These are phyloP conservation scores for Choloepus hoffmanni DNA, from an alignment of 2,113 vertebrate species.

Conservation along the genomic window DNA sequence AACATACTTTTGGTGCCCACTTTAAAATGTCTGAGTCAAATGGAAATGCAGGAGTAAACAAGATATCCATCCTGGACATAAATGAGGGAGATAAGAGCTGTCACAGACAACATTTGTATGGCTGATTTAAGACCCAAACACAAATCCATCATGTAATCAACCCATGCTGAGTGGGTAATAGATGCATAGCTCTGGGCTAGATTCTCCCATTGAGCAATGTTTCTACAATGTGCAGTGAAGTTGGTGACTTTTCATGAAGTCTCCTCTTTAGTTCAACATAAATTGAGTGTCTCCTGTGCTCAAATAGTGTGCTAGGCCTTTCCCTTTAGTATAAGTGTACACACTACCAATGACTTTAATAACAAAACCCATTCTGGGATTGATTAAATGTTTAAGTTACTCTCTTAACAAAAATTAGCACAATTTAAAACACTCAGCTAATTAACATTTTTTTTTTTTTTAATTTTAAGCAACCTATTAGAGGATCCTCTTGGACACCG, in stretches of 20 bases:
- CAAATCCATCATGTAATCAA: background rate
- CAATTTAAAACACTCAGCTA: background rate
- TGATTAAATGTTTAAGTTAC: background rate
- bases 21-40: background rate
- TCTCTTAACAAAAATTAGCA: slow-evolving; percentile 3
- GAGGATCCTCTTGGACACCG: background rate
- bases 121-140: background rate
- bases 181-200: background rate
- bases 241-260: background rate
- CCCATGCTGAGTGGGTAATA: background rate
- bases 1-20: background rate
- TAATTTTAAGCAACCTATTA: background rate
- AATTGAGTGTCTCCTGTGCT: background rate
- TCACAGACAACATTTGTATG: background rate
- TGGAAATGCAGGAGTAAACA: background rate
- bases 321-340: background rate
- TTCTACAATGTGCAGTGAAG: background rate
- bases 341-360: background rate
- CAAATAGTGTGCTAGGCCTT: background rate
- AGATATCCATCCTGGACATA: background rate
- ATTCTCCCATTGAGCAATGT: background rate
- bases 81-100: background rate
- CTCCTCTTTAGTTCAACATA: background rate
- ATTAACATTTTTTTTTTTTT: background rate
- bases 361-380: background rate